These are phyloP conservation scores for Tholera decimalis DNA, from an alignment of 2,888 invertebrate species.

Conservation along the genomic window DNA sequence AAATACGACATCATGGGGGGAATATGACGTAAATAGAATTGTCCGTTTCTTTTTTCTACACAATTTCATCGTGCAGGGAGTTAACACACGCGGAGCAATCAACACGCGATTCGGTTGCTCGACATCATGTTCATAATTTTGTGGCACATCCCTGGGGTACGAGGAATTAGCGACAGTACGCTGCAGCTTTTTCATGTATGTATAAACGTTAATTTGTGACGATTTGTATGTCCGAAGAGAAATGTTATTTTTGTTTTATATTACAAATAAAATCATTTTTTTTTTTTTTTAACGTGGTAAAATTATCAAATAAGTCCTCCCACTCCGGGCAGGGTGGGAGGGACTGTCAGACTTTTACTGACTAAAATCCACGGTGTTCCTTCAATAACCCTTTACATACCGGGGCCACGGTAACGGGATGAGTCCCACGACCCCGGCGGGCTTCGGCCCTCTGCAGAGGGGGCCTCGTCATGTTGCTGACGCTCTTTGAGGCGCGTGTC, in stretches of 20 bases:
- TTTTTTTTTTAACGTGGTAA: no score
- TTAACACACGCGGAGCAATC: slow-evolving; percentile 62
- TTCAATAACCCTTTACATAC: no score
- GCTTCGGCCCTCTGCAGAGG: no score
- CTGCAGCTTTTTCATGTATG: slow-evolving; percentile 35
- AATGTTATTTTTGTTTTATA: slow-evolving; percentile 3
- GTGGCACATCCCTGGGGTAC: slow-evolving; percentile 44
- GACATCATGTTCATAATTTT: slow-evolving; percentile 58
- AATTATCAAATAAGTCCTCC: no score
- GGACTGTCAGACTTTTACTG: no score
- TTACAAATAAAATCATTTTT: no score
- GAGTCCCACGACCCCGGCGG: no score
- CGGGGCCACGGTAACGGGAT: no score
- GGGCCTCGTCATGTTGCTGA: no score
- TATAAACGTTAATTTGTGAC: slow-evolving; percentile 20
- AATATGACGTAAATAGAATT: slow-evolving; percentile 40
- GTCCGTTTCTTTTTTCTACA: slow-evolving; percentile 45
- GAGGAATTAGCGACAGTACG: slow-evolving; percentile 47
- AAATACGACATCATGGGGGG: slow-evolving; percentile 20
- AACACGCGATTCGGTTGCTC: slow-evolving; percentile 56
- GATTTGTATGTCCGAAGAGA: slow-evolving; percentile 18
- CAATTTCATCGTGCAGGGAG: slow-evolving; percentile 59
- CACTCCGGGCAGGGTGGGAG: no score
- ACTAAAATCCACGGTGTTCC: no score
- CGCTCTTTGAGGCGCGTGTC: no score